Conservation (phyloP, 2,113 vertebrate species). For the Daubentonia madagascariensis region DNA sequence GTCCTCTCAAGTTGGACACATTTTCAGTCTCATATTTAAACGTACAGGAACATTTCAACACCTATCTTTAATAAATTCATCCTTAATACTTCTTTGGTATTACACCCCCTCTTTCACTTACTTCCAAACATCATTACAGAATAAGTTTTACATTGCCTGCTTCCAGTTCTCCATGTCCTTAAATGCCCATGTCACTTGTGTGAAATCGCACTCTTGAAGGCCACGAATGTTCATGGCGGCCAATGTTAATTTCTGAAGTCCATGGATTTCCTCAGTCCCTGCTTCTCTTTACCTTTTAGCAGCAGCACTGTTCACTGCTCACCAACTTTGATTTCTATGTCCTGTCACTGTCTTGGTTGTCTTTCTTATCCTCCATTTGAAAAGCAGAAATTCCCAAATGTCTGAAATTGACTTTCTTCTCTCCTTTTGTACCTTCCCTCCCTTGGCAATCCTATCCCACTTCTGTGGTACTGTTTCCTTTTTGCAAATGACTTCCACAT, state of each 20-base stretch:
- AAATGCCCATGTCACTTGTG: background rate
- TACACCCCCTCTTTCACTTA: background rate
- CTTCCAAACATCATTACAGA: background rate
- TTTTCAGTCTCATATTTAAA: background rate
- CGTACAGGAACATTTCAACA: background rate
- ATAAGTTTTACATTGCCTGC: background rate
- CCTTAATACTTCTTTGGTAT: background rate
- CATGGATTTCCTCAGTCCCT: background rate
- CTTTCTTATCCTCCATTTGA: background rate
- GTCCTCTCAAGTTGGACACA: background rate
- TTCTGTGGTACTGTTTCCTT: background rate
- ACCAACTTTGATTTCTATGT: background rate
- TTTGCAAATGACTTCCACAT: background rate
- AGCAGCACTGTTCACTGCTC: background rate
- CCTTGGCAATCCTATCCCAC: background rate
- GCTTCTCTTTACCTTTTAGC: background rate
- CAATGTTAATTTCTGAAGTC: background rate
- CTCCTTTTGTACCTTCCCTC: background rate
- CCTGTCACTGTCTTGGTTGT: background rate
- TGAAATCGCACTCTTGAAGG: background rate
- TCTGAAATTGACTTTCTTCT: background rate
- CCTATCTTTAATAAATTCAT: background rate
- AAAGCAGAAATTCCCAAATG: background rate
- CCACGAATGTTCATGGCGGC: no score
- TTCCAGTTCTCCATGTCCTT: background rate